Evolutionary conservation across 2,888 invertebrate genomes (phyloP).

Genomic region (Deladenus siricidicola): DNA sequence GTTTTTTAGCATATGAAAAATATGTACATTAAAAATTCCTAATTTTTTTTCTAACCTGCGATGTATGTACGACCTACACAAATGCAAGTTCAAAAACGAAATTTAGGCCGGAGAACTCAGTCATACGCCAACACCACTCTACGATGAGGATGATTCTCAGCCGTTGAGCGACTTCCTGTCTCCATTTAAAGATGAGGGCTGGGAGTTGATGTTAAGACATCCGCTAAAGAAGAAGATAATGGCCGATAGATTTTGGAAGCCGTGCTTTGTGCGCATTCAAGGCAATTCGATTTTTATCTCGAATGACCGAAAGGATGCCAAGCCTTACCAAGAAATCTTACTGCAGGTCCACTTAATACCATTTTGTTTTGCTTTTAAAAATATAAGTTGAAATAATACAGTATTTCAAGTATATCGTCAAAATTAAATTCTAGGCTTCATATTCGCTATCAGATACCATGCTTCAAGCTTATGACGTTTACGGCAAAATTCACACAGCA

Average conservation of each 20-base stretch:
- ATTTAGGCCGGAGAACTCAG: neutral
- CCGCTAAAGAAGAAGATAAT: conserved; percentile 80
- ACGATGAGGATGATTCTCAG: conserved; percentile 83
- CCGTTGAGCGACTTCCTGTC: conserved; percentile 74
- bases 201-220: conserved; percentile 91
- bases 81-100: no score
- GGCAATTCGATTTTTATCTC: conserved; percentile 68
- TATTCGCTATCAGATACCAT: conserved; percentile 54
- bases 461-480: conserved; percentile 90
- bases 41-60: no score
- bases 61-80: neutral
- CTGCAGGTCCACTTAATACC: no score
- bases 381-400: no score
- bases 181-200: conserved; percentile 73
- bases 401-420: neutral
- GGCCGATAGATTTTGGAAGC: conserved; percentile 77
- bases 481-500: conserved; percentile 95
- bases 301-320: conserved; percentile 22
- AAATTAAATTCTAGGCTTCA: conserved; percentile 57
- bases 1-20: neutral
- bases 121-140: conserved; percentile 59
- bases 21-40: neutral
- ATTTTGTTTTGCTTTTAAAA: no score
- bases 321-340: conserved; percentile 43
- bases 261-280: conserved; percentile 74